Base-by-base conservation (phyloP, 2,113 vertebrate species). In the Pandion haliaetus region DNA sequence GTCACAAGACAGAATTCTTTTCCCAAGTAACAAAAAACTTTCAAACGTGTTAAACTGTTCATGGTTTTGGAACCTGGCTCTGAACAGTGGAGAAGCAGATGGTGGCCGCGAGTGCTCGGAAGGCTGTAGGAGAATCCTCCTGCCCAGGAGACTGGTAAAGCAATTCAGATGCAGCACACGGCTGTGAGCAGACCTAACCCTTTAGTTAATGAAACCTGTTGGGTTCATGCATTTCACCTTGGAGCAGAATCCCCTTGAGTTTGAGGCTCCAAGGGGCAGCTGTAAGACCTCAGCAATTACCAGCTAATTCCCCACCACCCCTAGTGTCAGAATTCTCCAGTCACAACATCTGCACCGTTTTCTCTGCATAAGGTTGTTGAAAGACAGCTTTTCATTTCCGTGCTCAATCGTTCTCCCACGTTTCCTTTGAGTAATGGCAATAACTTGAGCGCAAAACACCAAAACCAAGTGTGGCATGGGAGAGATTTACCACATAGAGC, bases 331-430 rank as follows among this genome's bases (percentile, higher is more conserved):
- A 71, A 55, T 17, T 28, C 70, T 77, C 28, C 18, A 61, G 17
- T 2, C 57, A 26, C 61, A 66, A 15, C 59, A 58, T 31, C 62
- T 78, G 72, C 81, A 44, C 8, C 0, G 1, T 13, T 81, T 73
- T 49, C 49, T 47, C 40, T 34, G 36, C 44, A 25, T 5, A 5
- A 14, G 5, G 17, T 4, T 90, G 47, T 21, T 73, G 55, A 28
- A 84, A 71, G 8, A 3, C 31, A 66, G 18, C 14, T 88, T 77
- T 38, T 79, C 18, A 17, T 12, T 4, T 59, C 2, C 0, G 52
- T 54, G 49, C 40, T 80, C 52, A 66, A 1, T 0, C 10, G 7
- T 29, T 62, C 55, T 28, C 26, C 21, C 8, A 2, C 0, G 1
- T 42, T 86, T 61, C 89, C n/a, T 74, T 32, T 24, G 29, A 89